A percentile compares a stretch with the other conserved stretches of the same genome.
Evolutionary conservation across 2,797 vertebrate species (phyloP).

Genomic region (Phoeniculus purpureus): DNA sequence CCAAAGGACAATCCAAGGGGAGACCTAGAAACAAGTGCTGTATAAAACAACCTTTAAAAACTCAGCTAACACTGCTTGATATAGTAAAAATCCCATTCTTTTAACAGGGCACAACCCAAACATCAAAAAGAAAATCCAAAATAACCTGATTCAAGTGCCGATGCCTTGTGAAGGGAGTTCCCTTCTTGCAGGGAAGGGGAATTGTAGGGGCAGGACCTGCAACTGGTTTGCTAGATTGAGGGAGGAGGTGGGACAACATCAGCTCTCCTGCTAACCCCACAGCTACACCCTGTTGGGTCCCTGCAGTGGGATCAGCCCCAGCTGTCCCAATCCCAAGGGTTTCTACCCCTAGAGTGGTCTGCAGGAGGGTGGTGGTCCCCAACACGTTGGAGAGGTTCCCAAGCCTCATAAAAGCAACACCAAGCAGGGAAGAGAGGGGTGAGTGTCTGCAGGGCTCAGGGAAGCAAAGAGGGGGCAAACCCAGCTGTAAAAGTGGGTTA

Average conservation of each 20-base stretch:
- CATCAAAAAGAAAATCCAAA: not conserved
- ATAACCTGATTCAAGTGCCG: not conserved
- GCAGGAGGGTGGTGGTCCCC: not conserved
- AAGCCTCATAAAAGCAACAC: not conserved
- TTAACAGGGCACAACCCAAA: accelerated
- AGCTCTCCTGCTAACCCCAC: not conserved
- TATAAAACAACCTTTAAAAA: not conserved
- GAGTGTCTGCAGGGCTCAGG: not conserved
- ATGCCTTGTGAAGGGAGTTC: too few relatives aligned
- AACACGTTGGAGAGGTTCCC: not conserved
- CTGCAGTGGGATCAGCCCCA: not conserved
- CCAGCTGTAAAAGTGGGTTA: not conserved
- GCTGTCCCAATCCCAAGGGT: not conserved
- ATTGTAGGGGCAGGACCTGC: not conserved
- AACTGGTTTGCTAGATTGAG: accelerated
- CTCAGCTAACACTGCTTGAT: not conserved
- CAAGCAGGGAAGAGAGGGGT: accelerated
- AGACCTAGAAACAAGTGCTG: not conserved
- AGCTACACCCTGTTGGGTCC: not conserved
- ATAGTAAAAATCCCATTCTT: not conserved
- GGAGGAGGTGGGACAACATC: accelerated
- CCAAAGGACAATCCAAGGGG: not conserved
- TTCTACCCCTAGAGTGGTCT: accelerated
- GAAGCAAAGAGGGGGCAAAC: not conserved
- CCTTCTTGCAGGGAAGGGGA: not conserved